Conservation (phyloP, 92 coral and sea anemone genomes). For the Heteractis magnifica region DNA sequence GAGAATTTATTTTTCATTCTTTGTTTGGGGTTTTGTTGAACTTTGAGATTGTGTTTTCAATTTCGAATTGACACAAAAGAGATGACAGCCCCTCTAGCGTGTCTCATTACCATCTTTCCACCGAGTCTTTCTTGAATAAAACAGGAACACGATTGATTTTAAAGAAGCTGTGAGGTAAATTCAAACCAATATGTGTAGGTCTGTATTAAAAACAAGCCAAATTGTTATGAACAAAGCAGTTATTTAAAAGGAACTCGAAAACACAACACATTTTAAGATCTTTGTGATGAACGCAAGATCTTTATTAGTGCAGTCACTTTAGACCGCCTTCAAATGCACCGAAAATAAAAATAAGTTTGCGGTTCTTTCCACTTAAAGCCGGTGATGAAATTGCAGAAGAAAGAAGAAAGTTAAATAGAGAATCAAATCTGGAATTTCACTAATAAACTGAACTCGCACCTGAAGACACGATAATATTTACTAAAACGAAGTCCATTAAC, state of each 20-base stretch:
- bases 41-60: conserved; percentile 3
- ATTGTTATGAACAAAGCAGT: not conserved
- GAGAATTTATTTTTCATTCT: not conserved
- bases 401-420: not conserved
- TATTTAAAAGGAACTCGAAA: not conserved
- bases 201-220: not conserved
- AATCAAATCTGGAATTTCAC: too few species aligned
- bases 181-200: not conserved
- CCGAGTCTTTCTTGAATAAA: not conserved
- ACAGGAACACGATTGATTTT: not conserved
- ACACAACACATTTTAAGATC: not conserved
- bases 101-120: not conserved
- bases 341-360: not conserved
- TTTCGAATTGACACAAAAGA: not conserved
- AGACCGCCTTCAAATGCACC: not conserved
- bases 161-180: not conserved
- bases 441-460: too few species aligned
- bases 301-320: not conserved
- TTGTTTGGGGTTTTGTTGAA: not conserved
- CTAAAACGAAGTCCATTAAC: too few species aligned
- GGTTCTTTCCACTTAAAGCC: not conserved
- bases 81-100: not conserved
- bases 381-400: not conserved
- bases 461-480: too few species aligned
- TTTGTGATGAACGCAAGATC: not conserved